Evolutionary conservation across 2,888 invertebrate species (phyloP), one percentile per base, ranked within the genome.

Genomic region (Meliscaeva auricollis): DNA sequence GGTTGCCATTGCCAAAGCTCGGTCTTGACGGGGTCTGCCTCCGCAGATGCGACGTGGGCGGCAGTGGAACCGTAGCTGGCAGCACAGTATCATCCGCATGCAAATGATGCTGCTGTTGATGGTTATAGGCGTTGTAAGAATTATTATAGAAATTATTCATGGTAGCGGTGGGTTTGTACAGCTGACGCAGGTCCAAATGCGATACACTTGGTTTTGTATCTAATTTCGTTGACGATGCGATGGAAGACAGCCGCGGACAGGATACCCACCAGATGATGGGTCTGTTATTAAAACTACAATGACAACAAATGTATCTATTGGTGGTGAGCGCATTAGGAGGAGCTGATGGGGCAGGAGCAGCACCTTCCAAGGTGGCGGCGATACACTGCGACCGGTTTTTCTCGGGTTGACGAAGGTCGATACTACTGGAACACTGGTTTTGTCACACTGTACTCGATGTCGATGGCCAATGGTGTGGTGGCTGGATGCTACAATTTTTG

Each of bases 201-300:
- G 82, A 69, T 72, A 44, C 83, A 84, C 84, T 79, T 73, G 76
- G 77, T 60, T 80, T 87, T 38, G 68, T 80, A 64, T 75, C 80
- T 77, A 81, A 64, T 83, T 69, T 87, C 85, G 87, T 74, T 77
- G 87, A 85, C 62, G 88, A 89, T 73, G 88, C 88, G 56, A 91
- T 89, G 87, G 90, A 90, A 83, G 91, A 90, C 84, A 92, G 89
- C 50, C 92, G 90, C 38, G 92, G 92, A 89, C 92, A 92, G 50
- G 92, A 91, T 73, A 91, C 90, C 92, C 92, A 92, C 92, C 92
- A 92, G 87, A 91, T 90, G 62, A 91, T 84, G 62, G 91, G 92
- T 79, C 91, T 90, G 89, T 91, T 90, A 88, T 91, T 91, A 88
- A 91, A 91, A 58, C 90, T 89, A 87, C 92, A 92, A 80, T 90